Percentiles rank a stretch among this genome's conserved stretches.
Conservation (phyloP, 2,888 invertebrate genomes). For the Andrena bucephala region DNA sequence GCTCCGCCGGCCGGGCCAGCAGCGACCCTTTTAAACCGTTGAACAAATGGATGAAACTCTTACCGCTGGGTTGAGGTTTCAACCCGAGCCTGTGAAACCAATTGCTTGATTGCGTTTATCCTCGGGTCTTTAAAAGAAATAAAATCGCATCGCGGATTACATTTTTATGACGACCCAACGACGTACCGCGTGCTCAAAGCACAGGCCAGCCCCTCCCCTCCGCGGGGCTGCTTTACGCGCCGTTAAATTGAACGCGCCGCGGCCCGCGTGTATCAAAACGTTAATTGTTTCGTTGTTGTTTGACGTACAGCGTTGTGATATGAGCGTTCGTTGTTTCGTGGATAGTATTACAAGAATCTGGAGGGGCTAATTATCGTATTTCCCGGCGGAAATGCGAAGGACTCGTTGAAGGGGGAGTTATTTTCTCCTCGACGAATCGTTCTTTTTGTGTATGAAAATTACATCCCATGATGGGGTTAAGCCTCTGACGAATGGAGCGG, state of each 20-base stretch:
- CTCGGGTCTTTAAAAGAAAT: constrained; percentile 50
- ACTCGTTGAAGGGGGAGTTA: too few species aligned
- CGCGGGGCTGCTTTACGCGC: background rate
- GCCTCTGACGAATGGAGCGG: background rate
- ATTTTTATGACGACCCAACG: constrained; percentile 42
- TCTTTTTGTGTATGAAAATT: background rate
- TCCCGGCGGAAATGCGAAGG: background rate
- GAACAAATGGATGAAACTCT: constrained; percentile 74
- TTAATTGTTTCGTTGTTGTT: constrained; percentile 1
- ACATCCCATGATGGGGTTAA: background rate
- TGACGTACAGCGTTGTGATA: background rate
- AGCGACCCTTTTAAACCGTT: constrained; percentile 67
- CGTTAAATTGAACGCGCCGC: constrained; percentile 4
- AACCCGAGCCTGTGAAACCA: constrained; percentile 60
- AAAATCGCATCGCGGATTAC: constrained; percentile 51
- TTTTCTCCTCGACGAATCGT: too few species aligned
- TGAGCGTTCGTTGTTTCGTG: background rate
- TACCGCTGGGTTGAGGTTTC: constrained; percentile 65
- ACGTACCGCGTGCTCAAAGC: constrained; percentile 12
- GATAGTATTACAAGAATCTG: background rate
- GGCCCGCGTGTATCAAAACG: background rate
- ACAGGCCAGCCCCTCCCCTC: background rate
- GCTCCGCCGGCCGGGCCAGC: constrained; percentile 22
- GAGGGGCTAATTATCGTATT: background rate
- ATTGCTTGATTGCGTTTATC: constrained; percentile 72